Evolutionary conservation across 2,888 invertebrate genomes (phyloP).

Genomic region (Sminthurinus aureus): DNA sequence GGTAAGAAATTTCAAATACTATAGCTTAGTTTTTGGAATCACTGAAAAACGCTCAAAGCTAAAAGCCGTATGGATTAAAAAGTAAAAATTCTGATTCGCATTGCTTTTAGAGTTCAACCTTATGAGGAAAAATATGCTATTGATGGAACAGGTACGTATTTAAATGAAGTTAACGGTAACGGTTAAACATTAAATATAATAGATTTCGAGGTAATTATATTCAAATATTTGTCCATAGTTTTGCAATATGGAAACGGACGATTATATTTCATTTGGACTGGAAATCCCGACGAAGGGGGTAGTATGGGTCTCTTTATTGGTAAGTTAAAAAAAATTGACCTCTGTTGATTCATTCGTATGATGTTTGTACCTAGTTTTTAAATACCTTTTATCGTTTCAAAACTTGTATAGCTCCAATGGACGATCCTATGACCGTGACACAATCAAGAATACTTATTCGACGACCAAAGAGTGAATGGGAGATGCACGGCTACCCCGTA

Average conservation of each 20-base stretch:
- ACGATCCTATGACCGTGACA: conserved; percentile 44
- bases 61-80: no score
- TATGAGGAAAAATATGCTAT: conserved; percentile 54
- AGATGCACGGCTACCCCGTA: conserved; percentile 51
- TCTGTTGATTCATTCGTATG: not conserved
- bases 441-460: conserved; percentile 46
- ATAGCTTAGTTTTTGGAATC: not conserved
- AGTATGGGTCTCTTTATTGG: conserved; percentile 54
- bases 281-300: conserved; percentile 45
- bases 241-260: conserved; percentile 49
- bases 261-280: conserved; percentile 56
- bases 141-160: conserved; percentile 50
- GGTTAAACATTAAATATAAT: not conserved
- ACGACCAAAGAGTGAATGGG: conserved; percentile 52
- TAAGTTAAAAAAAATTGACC: no score
- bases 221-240: conserved; percentile 40
- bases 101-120: conserved; percentile 20
- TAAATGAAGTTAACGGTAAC: no score
- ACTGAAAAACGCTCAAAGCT: no score
- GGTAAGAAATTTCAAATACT: conserved; percentile 26
- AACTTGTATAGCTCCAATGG: conserved; percentile 45
- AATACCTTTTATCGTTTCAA: not conserved
- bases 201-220: not conserved
- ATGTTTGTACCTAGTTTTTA: not conserved
- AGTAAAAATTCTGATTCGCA: no score